Evolutionary conservation across 2,113 vertebrate genomes (phyloP), one percentile per base, ranked within the genome.

Genomic region (Bambusicola thoracicus): DNA sequence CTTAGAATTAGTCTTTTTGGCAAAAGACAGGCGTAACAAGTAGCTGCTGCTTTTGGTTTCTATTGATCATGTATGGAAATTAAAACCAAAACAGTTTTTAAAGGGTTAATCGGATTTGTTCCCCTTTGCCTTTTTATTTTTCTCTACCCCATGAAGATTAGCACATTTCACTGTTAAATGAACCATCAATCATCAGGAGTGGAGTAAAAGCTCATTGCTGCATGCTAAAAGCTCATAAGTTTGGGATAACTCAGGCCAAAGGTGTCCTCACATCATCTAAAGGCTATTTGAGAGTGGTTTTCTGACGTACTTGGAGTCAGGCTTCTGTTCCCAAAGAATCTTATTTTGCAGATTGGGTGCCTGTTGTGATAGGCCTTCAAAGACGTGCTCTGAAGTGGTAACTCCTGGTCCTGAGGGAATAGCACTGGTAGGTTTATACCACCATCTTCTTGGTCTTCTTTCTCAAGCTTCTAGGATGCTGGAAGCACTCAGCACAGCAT

Each of bases 91-190:
- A 67, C 29, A 63, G 56, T 51, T 3, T 29, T 66, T 38, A 16
- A 73, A 74, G 24, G 34, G 34, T 25, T 25, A 19, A 16, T 16
- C 67, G n/a, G n/a, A 62, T 87, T 36, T 58, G 32, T 32, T 25
- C 0, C 72, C 59, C 43, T 55, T 5, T 7, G 12, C 3, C 1
- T 5, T 14, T 43, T 63, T 34, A 10, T 61, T 59, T 10, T 4
- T 24, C 21, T 36, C 36, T 29, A 27, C 1, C 2, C 15, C 3
- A 8, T 38, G 53, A 55, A 68, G 40, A 30, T 68, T 10, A 89
- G 22, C 6, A 4, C 12, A 11, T 24, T n/a, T 74, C 68, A 63
- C 63, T 67, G 19, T n/a, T 79, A 32, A 20, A 4, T 49, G 61
- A 84, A 13, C 48, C 43, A 2, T 51, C 4, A 17, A 2, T 83